Base-by-base conservation (phyloP, 53 echinoderm and acorn worm genomes). In the Mesocentrotus franciscanus region DNA sequence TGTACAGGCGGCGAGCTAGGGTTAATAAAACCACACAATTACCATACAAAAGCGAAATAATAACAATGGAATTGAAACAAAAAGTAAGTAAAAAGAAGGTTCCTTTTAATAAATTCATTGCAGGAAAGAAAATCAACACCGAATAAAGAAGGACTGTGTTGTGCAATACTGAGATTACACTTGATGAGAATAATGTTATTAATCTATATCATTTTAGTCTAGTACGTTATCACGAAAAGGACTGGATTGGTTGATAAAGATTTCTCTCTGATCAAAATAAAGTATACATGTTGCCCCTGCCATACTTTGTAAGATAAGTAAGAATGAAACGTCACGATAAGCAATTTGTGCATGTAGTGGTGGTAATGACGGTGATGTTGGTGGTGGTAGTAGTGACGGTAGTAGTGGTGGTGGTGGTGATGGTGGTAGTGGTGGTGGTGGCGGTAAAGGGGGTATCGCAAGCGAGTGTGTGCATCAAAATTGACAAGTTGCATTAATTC, bases 21-120 rank as follows among this genome's bases (percentile, higher is more conserved):
- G 90, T 11, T 33, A 18, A 36, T 81, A 58, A 58, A 92, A 92
- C 92, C 92, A 64, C 92, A 92, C 22, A 70, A 92, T 92, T 35
- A 70, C 92, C 92, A 92, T 92, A 92, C 92, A 92, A 92, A 92
- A 92, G 92, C 36, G 39, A 29, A 27, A 60, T 10, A 30, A 14
- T 90, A 32, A 60, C 90, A 90, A 81, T 81, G 3, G 81, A 36
- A 81, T 20, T 81, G 81, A 81, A 81, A 81, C 61, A 90, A 90
- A 33, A 59, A 57, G 8, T 9, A 81, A 81, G 20, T 39, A 39
- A 81, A 39, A 13, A 14, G 13, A 74, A 74, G 30, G 13, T 29
- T 74, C 74, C 32, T 26, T 74, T 12, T 30, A 74, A 74, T 30
- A 49, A 4, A 49, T 11, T 11, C 32, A 32, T 10, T 8, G 42